Percentiles rank a stretch among this genome's conserved stretches.
Evolutionary conservation across 2,888 invertebrate species (phyloP).

Genomic region (Teleiodes luculella): DNA sequence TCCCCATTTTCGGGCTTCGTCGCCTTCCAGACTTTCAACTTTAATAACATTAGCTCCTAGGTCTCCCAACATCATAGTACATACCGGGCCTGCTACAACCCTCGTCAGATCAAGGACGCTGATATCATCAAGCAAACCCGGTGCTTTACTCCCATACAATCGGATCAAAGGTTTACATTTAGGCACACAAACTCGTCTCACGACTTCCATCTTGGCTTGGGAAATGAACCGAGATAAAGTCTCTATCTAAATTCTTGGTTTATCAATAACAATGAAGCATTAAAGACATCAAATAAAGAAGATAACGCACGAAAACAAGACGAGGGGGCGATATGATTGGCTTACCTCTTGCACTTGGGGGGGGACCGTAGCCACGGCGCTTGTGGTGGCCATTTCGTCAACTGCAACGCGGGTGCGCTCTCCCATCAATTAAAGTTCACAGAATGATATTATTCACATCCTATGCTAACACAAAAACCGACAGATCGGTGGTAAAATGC

Average conservation of each 20-base stretch:
- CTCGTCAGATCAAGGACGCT: slow-evolving; percentile 89
- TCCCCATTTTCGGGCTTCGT: slow-evolving; percentile 95
- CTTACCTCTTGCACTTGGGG: slow-evolving; percentile 63
- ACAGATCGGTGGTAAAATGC: not conserved
- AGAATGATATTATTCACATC: slow-evolving; percentile 40
- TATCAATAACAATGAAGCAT: slow-evolving; percentile 25
- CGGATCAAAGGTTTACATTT: slow-evolving; percentile 18
- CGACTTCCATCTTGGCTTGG: slow-evolving; percentile 32
- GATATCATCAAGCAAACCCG: slow-evolving; percentile 83
- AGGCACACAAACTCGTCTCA: slow-evolving; percentile 31
- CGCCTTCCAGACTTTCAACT: slow-evolving; percentile 89
- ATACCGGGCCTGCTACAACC: slow-evolving; percentile 95
- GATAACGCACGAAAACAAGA: slow-evolving; percentile 41
- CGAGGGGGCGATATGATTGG: slow-evolving; percentile 4
- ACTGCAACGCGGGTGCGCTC: slow-evolving; percentile 44
- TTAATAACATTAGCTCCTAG: slow-evolving; percentile 95
- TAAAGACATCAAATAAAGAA: slow-evolving; percentile 46
- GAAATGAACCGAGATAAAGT: not conserved
- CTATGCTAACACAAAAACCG: slow-evolving; percentile 23
- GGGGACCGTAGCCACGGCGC: slow-evolving; percentile 62
- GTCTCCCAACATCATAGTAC: slow-evolving; percentile 95
- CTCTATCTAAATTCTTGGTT: not conserved
- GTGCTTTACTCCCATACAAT: slow-evolving; percentile 40
- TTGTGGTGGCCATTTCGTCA: slow-evolving; percentile 70
- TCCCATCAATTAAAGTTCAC: slow-evolving; percentile 53